Base-by-base conservation (phyloP, 2,888 invertebrate species). In the Drosophila acutilabella region DNA sequence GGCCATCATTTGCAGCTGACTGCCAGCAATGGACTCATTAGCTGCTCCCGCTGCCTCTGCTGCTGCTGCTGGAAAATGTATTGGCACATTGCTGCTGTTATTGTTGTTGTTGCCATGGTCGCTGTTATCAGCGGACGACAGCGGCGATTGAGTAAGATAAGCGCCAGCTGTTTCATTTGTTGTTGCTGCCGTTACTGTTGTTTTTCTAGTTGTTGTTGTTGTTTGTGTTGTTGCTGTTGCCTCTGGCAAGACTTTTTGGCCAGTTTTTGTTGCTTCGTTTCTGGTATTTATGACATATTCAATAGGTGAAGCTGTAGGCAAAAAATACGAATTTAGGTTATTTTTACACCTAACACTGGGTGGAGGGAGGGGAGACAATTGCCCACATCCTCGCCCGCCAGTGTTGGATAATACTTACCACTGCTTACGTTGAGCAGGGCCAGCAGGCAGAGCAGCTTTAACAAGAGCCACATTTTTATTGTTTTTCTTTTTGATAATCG, bases 161-260 rank as follows among this genome's bases (percentile, higher is more conserved):
- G 88, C 75, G 70, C 80, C 85, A 86, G 89, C 85, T 89, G 85
- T 78, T 85, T 81, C 68, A 58, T 73, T 74, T 58, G 71, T 30
- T 64, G 52, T 54, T 66, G 64, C 56, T 47, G 61, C 38, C 42
- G 58, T 7, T 52, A 70, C 44, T 54, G 26, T 41, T 53, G 26
- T 41, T 56, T 18, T 44, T 56, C 2, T 44, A 51, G 56, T 16
- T 38, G 50, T 26, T 41, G 51, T 18, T 36, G 47, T 30, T 47
- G 45, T 30, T 38, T 58, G 66, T 51, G 66, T 23, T 54, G 74
- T 56, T 38, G 67, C 41, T 41, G 59, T 33, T 45, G 69, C 20
- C 20, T 16, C 61, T 26, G 68, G 69, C 64, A 74, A 45, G 36
- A 62, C 52, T 78, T 65, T 73, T 65, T 70, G 71, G 40, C 66